phyloP scores from a whole-genome alignment of 2,797 vertebrate species.

The Crypturellus tataupa region DNA sequence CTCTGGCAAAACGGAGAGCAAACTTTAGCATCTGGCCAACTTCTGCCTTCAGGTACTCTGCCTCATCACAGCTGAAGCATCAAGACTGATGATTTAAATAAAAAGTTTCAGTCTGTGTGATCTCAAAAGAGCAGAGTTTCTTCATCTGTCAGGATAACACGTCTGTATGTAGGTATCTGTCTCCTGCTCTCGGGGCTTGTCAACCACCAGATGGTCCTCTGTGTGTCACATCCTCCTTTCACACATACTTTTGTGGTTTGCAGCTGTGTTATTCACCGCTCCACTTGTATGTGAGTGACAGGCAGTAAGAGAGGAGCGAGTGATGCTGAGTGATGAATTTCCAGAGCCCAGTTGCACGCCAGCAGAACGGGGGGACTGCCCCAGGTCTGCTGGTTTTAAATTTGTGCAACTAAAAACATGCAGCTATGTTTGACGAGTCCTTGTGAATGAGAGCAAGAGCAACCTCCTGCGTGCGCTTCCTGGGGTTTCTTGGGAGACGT shows the following conservation, averaged over 20 bases:
- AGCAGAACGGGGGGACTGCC: constrained; percentile 26
- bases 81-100: constrained; percentile 9
- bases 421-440: not conserved
- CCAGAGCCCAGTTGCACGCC: constrained; percentile 56
- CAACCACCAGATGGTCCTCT: constrained; percentile 36
- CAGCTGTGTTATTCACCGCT: constrained; percentile 33
- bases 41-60: not conserved
- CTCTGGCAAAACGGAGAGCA: not conserved
- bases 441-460: not conserved
- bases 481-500: fast-evolving
- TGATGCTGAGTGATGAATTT: constrained; percentile 45
- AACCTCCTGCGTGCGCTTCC: not conserved
- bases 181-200: constrained; percentile 41
- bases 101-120: constrained; percentile 14
- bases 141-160: constrained; percentile 55
- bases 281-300: not conserved
- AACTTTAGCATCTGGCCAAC: not conserved
- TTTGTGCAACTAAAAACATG: not conserved
- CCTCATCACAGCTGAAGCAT: not conserved
- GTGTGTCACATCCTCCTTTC: constrained; percentile 48
- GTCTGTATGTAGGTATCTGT: constrained; percentile 26
- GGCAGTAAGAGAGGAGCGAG: constrained; percentile 9
- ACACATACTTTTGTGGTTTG: constrained; percentile 36
- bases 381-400: constrained; percentile 23
- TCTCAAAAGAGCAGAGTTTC: constrained; percentile 44